phyloP scores from a whole-genome alignment of 64 coral and sea anemone genomes.

The Porites lutea region DNA sequence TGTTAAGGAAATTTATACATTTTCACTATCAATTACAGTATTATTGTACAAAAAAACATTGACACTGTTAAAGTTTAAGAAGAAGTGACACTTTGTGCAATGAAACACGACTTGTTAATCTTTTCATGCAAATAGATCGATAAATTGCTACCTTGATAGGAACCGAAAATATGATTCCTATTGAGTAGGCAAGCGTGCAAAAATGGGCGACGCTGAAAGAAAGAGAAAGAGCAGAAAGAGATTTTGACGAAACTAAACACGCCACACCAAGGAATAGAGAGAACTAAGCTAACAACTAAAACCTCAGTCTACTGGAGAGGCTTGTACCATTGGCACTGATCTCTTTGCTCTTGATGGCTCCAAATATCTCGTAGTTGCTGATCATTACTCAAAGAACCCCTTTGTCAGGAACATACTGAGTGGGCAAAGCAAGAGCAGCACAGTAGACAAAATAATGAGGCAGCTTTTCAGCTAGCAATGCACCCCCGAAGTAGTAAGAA shows the following conservation, averaged over 20 bases:
- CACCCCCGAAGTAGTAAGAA: slow-evolving; percentile 35
- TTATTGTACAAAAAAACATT: too few relatives aligned
- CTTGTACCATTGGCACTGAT: slow-evolving; percentile 37
- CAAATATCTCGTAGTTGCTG: slow-evolving; percentile 49
- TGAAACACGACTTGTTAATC: too few relatives aligned
- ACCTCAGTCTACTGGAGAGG: slow-evolving; percentile 52
- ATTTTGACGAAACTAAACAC: slow-evolving; percentile 2
- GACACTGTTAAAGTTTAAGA: too few relatives aligned
- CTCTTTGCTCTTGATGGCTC: slow-evolving; percentile 37
- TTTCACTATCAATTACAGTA: too few relatives aligned
- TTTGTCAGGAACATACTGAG: slow-evolving; percentile 32
- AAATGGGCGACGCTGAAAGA: too few relatives aligned
- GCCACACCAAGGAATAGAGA: slow-evolving; percentile 31
- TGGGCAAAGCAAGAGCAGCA: slow-evolving; percentile 44
- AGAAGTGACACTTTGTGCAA: too few relatives aligned
- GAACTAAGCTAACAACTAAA: slow-evolving; percentile 19
- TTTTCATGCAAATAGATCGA: too few relatives aligned
- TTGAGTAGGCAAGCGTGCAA: too few relatives aligned
- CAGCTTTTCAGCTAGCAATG: slow-evolving; percentile 68
- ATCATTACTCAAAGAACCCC: slow-evolving; percentile 60
- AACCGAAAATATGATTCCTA: too few relatives aligned
- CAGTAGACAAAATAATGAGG: slow-evolving; percentile 29
- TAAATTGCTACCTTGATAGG: too few relatives aligned
- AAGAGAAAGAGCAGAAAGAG: not conserved
- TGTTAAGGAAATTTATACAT: too few relatives aligned